phyloP scores from a whole-genome alignment of 2,113 vertebrate species.

The Catharus bicknelli region DNA sequence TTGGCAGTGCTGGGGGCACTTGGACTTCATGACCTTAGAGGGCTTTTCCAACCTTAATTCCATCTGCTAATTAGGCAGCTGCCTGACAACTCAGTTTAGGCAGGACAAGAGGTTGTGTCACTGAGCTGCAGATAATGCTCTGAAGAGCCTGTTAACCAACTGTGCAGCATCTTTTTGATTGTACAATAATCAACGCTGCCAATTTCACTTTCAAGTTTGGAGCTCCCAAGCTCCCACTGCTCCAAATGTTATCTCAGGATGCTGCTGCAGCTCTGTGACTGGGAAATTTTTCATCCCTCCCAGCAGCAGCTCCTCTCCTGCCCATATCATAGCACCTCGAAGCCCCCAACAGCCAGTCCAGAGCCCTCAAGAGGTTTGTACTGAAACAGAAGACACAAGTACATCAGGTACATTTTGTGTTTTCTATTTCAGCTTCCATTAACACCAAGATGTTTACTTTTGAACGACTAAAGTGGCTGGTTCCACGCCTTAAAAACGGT shows the following conservation, averaged over 20 bases:
- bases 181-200: neutral
- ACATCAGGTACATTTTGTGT: neutral
- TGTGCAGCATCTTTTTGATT: neutral
- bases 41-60: neutral
- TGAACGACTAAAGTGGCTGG: neutral
- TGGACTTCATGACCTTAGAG: no score
- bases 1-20: neutral
- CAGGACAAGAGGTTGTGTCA: neutral
- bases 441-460: neutral
- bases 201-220: neutral
- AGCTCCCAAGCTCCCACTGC: neutral
- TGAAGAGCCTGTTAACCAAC: neutral
- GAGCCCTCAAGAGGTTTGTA: neutral
- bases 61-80: neutral
- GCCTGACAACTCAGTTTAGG: neutral
- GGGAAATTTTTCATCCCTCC: neutral
- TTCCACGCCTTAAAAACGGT: neutral
- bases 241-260: neutral
- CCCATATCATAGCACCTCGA: rapidly evolving
- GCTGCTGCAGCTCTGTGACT: neutral
- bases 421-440: neutral
- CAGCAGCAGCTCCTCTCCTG: neutral
- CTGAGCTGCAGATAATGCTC: neutral
- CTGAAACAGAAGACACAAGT: neutral
- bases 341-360: neutral